Percentiles rank a stretch among this genome's conserved stretches.
Conservation (phyloP, 2,113 vertebrate species). For the Perca fluviatilis region DNA sequence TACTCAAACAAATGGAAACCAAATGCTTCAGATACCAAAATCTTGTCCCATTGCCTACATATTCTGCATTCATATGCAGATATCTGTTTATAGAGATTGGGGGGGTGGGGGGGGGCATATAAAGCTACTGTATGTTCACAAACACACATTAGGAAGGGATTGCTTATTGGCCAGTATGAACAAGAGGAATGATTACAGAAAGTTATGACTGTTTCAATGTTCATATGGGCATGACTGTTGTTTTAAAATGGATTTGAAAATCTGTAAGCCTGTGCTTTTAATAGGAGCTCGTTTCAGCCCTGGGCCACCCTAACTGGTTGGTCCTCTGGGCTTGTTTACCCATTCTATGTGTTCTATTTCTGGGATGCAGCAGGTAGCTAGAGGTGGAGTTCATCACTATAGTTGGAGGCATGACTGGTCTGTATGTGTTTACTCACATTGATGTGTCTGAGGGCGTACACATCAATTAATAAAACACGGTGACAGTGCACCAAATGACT, state of each 20-base stretch:
- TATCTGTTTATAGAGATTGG: too few relatives aligned
- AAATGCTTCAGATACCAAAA: too few relatives aligned
- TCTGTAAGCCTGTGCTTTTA: not conserved
- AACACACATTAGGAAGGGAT: not conserved
- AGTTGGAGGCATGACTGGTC: not conserved
- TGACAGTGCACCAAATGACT: not conserved
- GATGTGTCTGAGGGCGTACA: not conserved
- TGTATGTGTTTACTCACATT: not conserved
- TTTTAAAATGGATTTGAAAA: not conserved
- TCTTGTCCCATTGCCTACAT: too few relatives aligned
- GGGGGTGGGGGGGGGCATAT: not conserved
- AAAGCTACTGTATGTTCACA: not conserved
- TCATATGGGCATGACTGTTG: not conserved
- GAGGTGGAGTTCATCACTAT: not conserved
- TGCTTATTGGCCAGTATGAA: not conserved
- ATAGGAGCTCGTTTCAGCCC: not conserved
- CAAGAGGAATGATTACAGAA: not conserved
- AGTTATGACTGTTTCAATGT: not conserved
- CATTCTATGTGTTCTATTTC: not conserved
- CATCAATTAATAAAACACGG: slow-evolving; percentile 7
- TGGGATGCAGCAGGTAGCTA: slow-evolving; percentile 7
- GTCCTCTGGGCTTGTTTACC: not conserved
- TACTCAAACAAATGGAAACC: too few relatives aligned
- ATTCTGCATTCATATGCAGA: too few relatives aligned
- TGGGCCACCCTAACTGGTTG: not conserved